Evolutionary conservation across 35 echinoderm and acorn worm species (phyloP).

Genomic region (Apostichopus japonicus): DNA sequence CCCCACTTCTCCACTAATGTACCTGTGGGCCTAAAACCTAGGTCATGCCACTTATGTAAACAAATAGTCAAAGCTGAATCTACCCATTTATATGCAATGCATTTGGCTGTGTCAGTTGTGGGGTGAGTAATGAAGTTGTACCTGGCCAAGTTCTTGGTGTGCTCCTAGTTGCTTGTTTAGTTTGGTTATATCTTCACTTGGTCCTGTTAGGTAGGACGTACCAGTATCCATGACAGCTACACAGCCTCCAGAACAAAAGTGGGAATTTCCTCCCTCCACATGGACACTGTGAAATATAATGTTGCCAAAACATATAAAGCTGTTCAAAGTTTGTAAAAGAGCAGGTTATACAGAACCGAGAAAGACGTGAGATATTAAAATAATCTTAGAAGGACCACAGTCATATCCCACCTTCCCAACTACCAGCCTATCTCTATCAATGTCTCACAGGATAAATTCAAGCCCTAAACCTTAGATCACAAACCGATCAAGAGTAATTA

Average conservation of each 20-base stretch:
- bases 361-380: neutral
- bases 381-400: constrained; percentile 14
- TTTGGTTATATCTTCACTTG: constrained; percentile 58
- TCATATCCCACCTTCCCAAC: neutral
- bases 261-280: neutral
- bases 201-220: constrained; percentile 75
- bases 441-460: too few species aligned
- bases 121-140: neutral
- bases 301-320: neutral
- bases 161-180: constrained; percentile 65
- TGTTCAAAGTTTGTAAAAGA: constrained; percentile 15
- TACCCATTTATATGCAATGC: too few species aligned
- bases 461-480: too few species aligned
- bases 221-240: constrained; percentile 85
- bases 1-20: neutral
- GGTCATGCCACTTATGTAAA: neutral
- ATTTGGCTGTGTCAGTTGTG: neutral
- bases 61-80: neutral
- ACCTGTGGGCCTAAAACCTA: neutral
- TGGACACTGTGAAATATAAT: neutral
- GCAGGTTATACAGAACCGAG: neutral
- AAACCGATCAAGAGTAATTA: too few species aligned
- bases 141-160: neutral
- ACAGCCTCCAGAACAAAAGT: constrained; percentile 58
- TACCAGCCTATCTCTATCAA: neutral